A percentile compares a stretch with the other conserved stretches of the same genome.
Evolutionary conservation across 2,113 vertebrate species (phyloP).

Genomic region (Recurvirostra avosetta): DNA sequence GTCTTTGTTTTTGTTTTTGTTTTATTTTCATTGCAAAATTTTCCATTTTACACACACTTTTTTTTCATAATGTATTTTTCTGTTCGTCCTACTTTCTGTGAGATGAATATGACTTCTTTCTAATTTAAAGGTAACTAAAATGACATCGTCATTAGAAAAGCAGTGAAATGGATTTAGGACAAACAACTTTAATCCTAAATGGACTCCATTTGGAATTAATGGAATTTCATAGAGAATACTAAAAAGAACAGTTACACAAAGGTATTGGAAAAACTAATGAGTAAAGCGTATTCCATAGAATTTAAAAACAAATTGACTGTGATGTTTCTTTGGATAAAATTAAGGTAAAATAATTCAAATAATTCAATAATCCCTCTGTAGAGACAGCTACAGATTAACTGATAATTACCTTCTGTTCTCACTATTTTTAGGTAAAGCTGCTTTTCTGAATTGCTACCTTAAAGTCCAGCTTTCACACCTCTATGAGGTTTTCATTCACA

Average conservation of each 20-base stretch:
- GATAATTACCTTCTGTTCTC: not conserved
- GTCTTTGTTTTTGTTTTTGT: not conserved
- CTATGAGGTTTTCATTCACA: not conserved
- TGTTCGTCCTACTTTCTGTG: not conserved
- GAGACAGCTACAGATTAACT: not conserved
- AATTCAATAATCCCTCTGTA: not conserved
- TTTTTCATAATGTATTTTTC: not conserved
- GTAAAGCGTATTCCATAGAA: not conserved
- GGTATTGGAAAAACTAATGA: not conserved
- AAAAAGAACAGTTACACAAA: not conserved
- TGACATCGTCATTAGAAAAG: not conserved
- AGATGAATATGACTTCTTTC: not conserved
- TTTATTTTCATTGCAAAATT: not conserved
- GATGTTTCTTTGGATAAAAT: not conserved
- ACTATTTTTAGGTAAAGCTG: not conserved
- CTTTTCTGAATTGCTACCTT: not conserved
- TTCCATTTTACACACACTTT: not conserved
- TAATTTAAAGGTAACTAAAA: not conserved
- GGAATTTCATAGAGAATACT: not conserved
- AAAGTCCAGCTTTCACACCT: not conserved
- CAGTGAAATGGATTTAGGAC: not conserved
- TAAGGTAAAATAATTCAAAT: not conserved
- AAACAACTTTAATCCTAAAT: not conserved
- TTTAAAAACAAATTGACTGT: not conserved
- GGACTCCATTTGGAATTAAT: not conserved